Evolutionary conservation across 2,888 invertebrate genomes (phyloP), one percentile per base, ranked within the genome.

Genomic region (Operophtera brumata): DNA sequence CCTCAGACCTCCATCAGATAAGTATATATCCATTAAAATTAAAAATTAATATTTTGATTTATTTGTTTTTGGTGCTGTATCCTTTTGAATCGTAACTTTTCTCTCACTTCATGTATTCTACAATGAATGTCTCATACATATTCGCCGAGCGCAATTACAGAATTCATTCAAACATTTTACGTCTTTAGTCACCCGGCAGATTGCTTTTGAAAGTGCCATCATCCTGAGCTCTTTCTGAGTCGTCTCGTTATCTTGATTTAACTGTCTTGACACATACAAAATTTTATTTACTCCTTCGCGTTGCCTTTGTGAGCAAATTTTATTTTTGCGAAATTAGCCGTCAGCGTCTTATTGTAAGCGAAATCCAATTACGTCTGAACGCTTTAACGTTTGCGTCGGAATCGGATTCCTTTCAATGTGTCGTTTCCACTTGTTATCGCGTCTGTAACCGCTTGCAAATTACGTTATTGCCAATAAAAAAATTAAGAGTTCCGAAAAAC

Each of bases 191-290:
- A 70, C 69, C 70, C 70, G 69, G 78, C 78, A 80, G 82, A 84
- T 84, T 84, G 78, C 80, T 78, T 83, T 80, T 75, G 77, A 78
- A 71, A 68, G 71, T 71, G 73, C 73, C 75, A 73, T 71, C 76
- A 73, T 71, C 70, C 61, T 64, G 64, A 79, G 73, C 73, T 75
- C 78, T 78, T 78, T 80, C 75, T 66, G 72, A 76, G 73, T 74
- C 78, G 77, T 78, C 77, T 85, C 81, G 81, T 85, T 84, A 84
- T 78, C 77, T 74, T 78, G 80, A 83, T 86, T 86, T 84, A 85
- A 84, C 82, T 77, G 84, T 82, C 84, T 80, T 84, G 86, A 85
- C 86, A 87, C 80, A 80, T 81, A 79, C 80, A 79, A 77, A n/a
- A 81, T 85, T 81, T 84, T 80, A 82, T 84, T 84, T 80, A 75